Conservation (phyloP, 2,888 invertebrate species). For the Metopia argyrocephala region DNA sequence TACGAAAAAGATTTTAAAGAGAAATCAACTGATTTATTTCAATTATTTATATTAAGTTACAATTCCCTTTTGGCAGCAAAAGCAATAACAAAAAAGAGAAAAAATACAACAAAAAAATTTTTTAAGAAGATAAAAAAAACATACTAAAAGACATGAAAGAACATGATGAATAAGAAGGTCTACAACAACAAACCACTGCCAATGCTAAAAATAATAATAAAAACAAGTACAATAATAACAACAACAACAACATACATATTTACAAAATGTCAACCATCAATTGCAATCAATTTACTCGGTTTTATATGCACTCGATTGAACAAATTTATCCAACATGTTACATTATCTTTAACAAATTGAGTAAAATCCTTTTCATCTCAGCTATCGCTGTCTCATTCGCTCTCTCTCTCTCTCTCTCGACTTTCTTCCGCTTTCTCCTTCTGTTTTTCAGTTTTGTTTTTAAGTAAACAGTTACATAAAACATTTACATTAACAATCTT, state of each 20-base stretch:
- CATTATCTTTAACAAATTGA: conserved; percentile 65
- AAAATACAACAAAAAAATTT: conserved; percentile 21
- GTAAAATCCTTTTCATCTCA: conserved; percentile 59
- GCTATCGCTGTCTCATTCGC: neutral
- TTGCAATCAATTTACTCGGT: conserved; percentile 65
- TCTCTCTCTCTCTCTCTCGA: neutral
- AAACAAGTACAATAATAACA: conserved; percentile 13
- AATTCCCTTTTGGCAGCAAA: conserved; percentile 50
- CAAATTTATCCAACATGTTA: conserved; percentile 65
- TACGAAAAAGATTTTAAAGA: neutral
- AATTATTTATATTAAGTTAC: conserved; percentile 60
- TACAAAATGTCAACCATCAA: conserved; percentile 65
- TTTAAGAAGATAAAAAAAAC: conserved; percentile 25
- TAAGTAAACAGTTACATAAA: too few species aligned
- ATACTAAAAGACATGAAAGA: conserved; percentile 26
- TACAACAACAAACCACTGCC: conserved; percentile 9
- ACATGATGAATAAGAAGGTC: conserved; percentile 5
- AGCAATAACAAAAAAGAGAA: conserved; percentile 18
- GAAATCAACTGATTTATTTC: conserved; percentile 59
- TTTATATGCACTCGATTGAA: conserved; percentile 65
- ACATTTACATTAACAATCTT: too few species aligned
- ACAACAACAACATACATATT: conserved; percentile 17
- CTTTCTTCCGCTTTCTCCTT: neutral
- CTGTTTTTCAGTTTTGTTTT: neutral
- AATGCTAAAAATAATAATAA: neutral